These are phyloP conservation scores for Chondrilla cf. caribensis DNA, from an alignment of 37 sponge, comb jelly and placozoan species.

Conservation along the genomic window DNA sequence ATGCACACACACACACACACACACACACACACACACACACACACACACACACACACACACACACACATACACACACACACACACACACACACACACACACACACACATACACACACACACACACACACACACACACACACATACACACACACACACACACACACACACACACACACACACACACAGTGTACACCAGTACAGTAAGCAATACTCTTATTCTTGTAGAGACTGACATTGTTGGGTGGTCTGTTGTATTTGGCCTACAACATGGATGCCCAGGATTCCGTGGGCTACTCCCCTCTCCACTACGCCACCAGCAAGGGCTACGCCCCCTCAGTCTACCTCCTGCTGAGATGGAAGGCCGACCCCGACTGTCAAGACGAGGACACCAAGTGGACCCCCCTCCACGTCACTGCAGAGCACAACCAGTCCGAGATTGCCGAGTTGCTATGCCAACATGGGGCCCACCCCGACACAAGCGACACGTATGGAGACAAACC, in stretches of 20 bases:
- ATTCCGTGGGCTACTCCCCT: slow-evolving; percentile 15
- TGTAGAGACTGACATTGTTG: slow-evolving; percentile 9
- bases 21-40: slow-evolving; percentile 18
- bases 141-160: slow-evolving; percentile 11
- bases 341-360: slow-evolving; percentile 24
- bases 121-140: slow-evolving; percentile 12
- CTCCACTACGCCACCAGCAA: slow-evolving; percentile 34
- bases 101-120: slow-evolving; percentile 12
- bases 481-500: slow-evolving; percentile 9
- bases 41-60: slow-evolving; percentile 14
- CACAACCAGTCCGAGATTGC: slow-evolving; percentile 9
- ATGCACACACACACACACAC: slow-evolving; percentile 4
- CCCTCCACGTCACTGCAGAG: slow-evolving; percentile 17
- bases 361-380: slow-evolving; percentile 33
- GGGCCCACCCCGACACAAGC: neutral
- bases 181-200: neutral
- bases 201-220: too few relatives aligned
- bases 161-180: slow-evolving; percentile 20
- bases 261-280: slow-evolving; percentile 7
- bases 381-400: slow-evolving; percentile 19
- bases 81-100: slow-evolving; percentile 12
- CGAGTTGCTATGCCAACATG: slow-evolving; percentile 10
- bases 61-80: slow-evolving; percentile 1
- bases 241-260: slow-evolving; percentile 21
- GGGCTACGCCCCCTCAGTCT: slow-evolving; percentile 22